These are phyloP conservation scores for Stegodyphus dumicola DNA, from an alignment of 1,140 invertebrate genomes.

Conservation along the genomic window DNA sequence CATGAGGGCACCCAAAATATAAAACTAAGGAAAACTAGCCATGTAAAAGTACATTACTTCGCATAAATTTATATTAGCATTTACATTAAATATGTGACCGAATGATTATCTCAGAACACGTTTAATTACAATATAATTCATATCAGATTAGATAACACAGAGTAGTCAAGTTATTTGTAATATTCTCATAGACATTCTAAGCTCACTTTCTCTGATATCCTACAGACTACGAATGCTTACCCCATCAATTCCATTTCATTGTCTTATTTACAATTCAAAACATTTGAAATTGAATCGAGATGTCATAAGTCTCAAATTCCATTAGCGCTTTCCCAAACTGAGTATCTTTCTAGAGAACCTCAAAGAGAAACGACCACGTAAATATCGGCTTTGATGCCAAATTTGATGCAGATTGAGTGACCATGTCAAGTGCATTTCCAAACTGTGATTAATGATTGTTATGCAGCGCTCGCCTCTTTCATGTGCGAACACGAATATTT, in stretches of 20 bases:
- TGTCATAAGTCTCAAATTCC: constrained; percentile 35
- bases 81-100: too few species aligned
- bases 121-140: too few species aligned
- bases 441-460: constrained; percentile 37
- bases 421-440: constrained; percentile 34
- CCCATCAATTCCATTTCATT: neutral
- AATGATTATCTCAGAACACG: too few species aligned
- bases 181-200: too few species aligned
- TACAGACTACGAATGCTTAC: neutral
- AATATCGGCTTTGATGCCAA: constrained; percentile 24
- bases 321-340: constrained; percentile 41
- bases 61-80: too few species aligned
- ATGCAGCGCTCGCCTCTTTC: constrained; percentile 31
- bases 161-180: too few species aligned
- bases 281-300: constrained; percentile 17
- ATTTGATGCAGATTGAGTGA: constrained; percentile 14
- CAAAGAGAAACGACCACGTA: constrained; percentile 16
- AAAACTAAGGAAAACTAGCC: too few species aligned
- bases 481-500: constrained; percentile 47
- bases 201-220: neutral
- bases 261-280: constrained; percentile 47
- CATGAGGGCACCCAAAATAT: too few species aligned
- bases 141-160: too few species aligned
- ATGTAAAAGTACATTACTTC: too few species aligned
- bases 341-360: neutral